Base-by-base conservation (phyloP, 1,140 invertebrate species). In the Philaenus spumarius region DNA sequence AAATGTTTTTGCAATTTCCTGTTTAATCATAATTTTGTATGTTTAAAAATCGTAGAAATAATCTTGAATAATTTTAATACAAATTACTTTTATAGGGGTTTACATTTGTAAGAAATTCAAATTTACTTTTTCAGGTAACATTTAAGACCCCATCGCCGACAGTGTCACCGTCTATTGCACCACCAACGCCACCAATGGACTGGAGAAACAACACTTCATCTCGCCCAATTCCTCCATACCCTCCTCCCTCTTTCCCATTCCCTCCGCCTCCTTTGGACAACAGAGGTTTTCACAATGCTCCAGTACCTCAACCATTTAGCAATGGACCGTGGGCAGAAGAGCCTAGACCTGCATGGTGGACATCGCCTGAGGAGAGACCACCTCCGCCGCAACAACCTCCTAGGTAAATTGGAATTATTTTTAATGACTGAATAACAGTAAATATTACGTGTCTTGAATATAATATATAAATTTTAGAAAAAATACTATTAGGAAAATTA, bases 101-200 rank as follows among this genome's bases (percentile, higher is more conserved):
- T n/a, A n/a, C n/a, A n/a, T n/a, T n/a, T n/a, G n/a, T n/a, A n/a
- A n/a, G n/a, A n/a, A n/a, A n/a, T n/a, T n/a, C n/a, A n/a, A n/a
- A n/a, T n/a, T 37, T 15, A 50, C 20, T 55, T 42, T 65, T 70
- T 15, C 64, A 79, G 77, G 79, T 80, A 19, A 79, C 78, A 61
- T 80, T 80, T 62, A 73, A 78, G 26, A 79, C 78, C 3, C 78
- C 79, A 6, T 77, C 78, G 7, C 76, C 78, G 35, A 26, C 55
- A 58, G 63, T 58, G 4, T 19, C 58, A 6, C 22, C 51, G 2
- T 12, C 40, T 15, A 37, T 43, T 46, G 12, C 58, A 39, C 2
- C 39, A 11, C 35, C 56, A 12, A 51, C 20, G n/a, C 52, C 45
- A n/a, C 55, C 46, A 7, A 37, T 12, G 11, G 26, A 60, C 12